Conservation (phyloP, 2,888 invertebrate genomes). For the Mythimna ferrago region DNA sequence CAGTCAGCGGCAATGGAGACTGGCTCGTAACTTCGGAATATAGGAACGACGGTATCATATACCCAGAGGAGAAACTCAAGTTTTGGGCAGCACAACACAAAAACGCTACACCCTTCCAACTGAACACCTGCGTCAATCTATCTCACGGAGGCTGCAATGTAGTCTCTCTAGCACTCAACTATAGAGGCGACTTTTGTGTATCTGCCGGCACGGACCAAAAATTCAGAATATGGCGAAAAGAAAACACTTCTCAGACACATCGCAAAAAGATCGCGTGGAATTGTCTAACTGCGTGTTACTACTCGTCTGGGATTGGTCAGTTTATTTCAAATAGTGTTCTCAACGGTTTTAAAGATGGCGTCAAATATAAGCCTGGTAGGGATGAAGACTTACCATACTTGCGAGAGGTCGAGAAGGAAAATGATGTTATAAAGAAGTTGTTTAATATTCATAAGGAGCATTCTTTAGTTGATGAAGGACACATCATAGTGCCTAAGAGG, state of each 20-base stretch:
- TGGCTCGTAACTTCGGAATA: constrained; percentile 88
- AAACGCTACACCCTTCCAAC: constrained; percentile 74
- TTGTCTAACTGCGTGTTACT: constrained; percentile 86
- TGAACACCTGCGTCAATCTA: constrained; percentile 85
- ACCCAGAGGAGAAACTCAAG: constrained; percentile 86
- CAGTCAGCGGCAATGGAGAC: constrained; percentile 79
- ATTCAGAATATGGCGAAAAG: constrained; percentile 84
- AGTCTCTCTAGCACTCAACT: constrained; percentile 80
- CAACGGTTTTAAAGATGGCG: constrained; percentile 79
- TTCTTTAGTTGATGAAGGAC: constrained; percentile 60
- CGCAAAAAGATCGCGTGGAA: constrained; percentile 74
- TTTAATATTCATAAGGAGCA: constrained; percentile 82
- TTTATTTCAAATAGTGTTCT: constrained; percentile 78
- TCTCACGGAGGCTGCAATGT: constrained; percentile 86
- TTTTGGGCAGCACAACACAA: constrained; percentile 80
- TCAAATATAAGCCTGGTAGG: constrained; percentile 60
- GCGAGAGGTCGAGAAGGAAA: constrained; percentile 59
- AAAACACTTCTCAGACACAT: constrained; percentile 66
- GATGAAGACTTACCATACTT: constrained; percentile 75
- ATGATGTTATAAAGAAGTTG: constrained; percentile 79
- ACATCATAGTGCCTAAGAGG: constrained; percentile 64
- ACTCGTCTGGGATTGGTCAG: constrained; percentile 82
- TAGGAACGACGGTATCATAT: constrained; percentile 82
- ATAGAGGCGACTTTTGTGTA: constrained; percentile 83
- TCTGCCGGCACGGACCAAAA: constrained; percentile 86